Conservation (phyloP, 2,797 vertebrate species). For the Macropodus opercularis region DNA sequence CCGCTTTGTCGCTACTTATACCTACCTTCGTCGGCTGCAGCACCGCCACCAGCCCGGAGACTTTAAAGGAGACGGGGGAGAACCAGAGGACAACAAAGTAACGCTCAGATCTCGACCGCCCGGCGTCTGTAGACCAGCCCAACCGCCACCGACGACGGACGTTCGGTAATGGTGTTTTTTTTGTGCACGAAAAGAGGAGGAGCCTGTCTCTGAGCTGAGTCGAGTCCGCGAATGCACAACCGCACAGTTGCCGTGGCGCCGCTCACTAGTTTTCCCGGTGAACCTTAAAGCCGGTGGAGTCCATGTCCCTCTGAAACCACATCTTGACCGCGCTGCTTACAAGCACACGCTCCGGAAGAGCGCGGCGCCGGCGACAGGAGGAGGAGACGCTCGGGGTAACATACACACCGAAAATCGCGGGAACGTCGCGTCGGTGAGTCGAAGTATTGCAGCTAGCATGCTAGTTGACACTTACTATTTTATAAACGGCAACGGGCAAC, state of each 20-base stretch:
- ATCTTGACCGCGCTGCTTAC: neutral
- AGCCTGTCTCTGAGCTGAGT: conserved; percentile 43
- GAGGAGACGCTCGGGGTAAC: neutral
- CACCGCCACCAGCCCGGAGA: conserved; percentile 7
- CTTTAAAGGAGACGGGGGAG: neutral
- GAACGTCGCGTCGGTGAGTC: conserved; percentile 67
- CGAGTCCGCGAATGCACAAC: conserved; percentile 21
- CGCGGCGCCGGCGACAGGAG: neutral
- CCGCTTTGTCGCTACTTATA: conserved; percentile 18
- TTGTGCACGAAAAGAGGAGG: conserved; percentile 70
- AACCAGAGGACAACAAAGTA: neutral
- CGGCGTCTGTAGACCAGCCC: conserved; percentile 37
- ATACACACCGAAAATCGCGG: conserved; percentile 48
- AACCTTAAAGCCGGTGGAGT: conserved; percentile 2
- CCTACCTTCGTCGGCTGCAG: conserved; percentile 54
- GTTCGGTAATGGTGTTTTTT: conserved; percentile 9
- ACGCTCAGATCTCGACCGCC: neutral
- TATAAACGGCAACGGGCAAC: neutral
- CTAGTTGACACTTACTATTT: conserved; percentile 2
- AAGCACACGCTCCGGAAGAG: neutral
- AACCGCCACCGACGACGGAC: conserved; percentile 40
- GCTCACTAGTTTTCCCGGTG: conserved; percentile 32
- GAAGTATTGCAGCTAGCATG: conserved; percentile 69
- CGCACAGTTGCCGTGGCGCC: conserved; percentile 28
- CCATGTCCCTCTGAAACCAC: neutral